Percentiles rank a stretch among this genome's conserved stretches.
These are phyloP conservation scores for Philotrypesis tridentata DNA, from an alignment of 1,140 invertebrate species.

Conservation along the genomic window DNA sequence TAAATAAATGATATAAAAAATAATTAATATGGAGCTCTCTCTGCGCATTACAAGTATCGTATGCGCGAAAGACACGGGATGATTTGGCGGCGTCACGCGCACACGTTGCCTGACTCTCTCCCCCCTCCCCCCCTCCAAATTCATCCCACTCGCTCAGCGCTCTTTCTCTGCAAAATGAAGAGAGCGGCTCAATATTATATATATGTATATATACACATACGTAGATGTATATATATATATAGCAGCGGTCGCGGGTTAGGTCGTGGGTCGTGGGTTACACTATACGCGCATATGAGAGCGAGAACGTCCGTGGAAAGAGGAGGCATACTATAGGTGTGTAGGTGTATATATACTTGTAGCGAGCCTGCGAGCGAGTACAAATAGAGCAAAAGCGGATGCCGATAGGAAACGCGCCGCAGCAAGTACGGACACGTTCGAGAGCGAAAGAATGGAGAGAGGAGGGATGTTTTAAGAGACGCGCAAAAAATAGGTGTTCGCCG, in stretches of 20 bases:
- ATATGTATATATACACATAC: background rate
- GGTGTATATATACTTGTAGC: too few relatives aligned
- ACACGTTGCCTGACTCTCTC: background rate
- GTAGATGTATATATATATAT: background rate
- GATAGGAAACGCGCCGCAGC: background rate
- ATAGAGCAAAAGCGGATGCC: background rate
- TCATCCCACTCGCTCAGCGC: background rate
- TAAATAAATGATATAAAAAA: background rate
- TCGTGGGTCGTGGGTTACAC: too few relatives aligned
- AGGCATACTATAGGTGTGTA: too few relatives aligned
- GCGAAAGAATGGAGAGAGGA: background rate
- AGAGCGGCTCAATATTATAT: background rate
- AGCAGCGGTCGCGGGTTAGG: too few relatives aligned
- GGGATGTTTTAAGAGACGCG: background rate
- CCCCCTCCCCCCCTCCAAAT: background rate
- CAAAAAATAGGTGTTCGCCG: background rate
- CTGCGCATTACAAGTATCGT: too few relatives aligned
- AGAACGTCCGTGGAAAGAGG: background rate
- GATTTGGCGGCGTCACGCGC: slow-evolving; percentile 25
- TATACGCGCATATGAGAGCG: background rate
- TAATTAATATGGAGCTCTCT: background rate
- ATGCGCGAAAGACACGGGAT: background rate
- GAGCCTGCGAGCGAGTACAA: too few relatives aligned
- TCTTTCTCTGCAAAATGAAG: background rate
- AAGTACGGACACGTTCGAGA: background rate